Conservation (phyloP, 2,888 invertebrate species). For the Actias luna region DNA sequence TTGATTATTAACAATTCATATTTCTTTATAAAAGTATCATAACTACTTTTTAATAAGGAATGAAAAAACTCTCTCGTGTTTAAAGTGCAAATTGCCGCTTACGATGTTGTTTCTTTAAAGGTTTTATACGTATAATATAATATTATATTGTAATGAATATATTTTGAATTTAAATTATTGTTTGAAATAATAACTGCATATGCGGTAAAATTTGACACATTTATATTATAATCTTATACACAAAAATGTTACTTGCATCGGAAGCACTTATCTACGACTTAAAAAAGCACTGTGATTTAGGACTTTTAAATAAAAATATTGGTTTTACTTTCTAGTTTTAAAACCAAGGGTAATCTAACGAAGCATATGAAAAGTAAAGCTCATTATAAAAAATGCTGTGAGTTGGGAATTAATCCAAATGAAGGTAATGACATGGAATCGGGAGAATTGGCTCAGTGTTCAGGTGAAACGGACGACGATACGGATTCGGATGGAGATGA, state of each 20-base stretch:
- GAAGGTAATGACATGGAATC: constrained; percentile 84
- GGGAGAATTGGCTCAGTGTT: constrained; percentile 75
- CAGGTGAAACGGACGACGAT: constrained; percentile 85
- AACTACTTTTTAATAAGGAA: too few relatives aligned
- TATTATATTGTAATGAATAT: too few relatives aligned
- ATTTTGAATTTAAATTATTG: too few relatives aligned
- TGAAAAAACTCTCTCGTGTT: too few relatives aligned
- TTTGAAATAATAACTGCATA: too few relatives aligned
- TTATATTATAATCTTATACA: too few relatives aligned
- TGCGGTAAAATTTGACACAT: background rate
- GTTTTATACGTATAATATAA: too few relatives aligned
- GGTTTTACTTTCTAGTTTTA: constrained; percentile 87
- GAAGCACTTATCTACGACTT: background rate
- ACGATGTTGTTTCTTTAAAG: too few relatives aligned
- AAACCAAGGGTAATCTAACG: constrained; percentile 98
- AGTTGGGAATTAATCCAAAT: constrained; percentile 90
- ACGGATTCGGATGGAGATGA: constrained; percentile 85
- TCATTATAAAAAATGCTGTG: constrained; percentile 95
- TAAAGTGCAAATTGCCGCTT: too few relatives aligned
- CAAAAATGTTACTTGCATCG: background rate
- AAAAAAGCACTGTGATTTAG: background rate
- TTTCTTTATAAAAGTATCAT: too few relatives aligned
- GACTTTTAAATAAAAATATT: background rate
- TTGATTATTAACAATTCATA: too few relatives aligned
- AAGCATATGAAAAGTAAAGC: constrained; percentile 99